A percentile compares a stretch with the other conserved stretches of the same genome.
These are phyloP conservation scores for Scomber japonicus DNA, from an alignment of 2,113 vertebrate genomes.

Conservation along the genomic window DNA sequence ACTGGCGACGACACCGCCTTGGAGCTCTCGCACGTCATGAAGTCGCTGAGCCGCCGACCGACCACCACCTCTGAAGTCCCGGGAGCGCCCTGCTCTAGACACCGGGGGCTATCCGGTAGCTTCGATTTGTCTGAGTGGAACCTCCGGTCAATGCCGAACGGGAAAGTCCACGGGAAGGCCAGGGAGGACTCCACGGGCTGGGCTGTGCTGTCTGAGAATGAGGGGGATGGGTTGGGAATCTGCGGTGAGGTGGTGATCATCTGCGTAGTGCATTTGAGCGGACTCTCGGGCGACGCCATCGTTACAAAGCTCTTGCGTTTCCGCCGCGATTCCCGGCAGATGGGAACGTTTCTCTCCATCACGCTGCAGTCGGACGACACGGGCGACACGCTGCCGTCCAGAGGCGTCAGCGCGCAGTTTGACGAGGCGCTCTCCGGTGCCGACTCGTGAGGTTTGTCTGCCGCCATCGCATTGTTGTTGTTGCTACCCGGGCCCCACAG, in stretches of 20 bases:
- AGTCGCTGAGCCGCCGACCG: constrained; percentile 89
- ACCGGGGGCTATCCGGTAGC: constrained; percentile 91
- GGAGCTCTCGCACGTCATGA: constrained; percentile 94
- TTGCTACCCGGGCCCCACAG: constrained; percentile 89
- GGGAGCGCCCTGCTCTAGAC: constrained; percentile 89
- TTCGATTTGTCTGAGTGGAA: constrained; percentile 95
- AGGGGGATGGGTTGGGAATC: constrained; percentile 92
- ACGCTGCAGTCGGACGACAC: constrained; percentile 98
- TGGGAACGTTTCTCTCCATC: constrained; percentile 93
- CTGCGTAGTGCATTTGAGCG: constrained; percentile 92
- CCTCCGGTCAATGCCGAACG: constrained; percentile 95
- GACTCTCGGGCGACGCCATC: constrained; percentile 93
- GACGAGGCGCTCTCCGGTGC: constrained; percentile 89
- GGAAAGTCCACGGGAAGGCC: constrained; percentile 98
- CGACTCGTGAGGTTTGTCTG: constrained; percentile 90
- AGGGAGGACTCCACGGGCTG: constrained; percentile 95
- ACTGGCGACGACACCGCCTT: constrained; percentile 87
- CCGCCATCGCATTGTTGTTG: constrained; percentile 82
- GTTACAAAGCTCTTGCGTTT: constrained; percentile 96
- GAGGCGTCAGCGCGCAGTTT: constrained; percentile 91
- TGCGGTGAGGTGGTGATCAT: constrained; percentile 94
- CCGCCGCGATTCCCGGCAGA: constrained; percentile 93
- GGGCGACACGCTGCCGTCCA: constrained; percentile 95
- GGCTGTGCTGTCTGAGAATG: constrained; percentile 91
- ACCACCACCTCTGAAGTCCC: constrained; percentile 87